Evolutionary conservation across 2,888 invertebrate species (phyloP), one percentile per base, ranked within the genome.

Genomic region (Drosophila putrida): DNA sequence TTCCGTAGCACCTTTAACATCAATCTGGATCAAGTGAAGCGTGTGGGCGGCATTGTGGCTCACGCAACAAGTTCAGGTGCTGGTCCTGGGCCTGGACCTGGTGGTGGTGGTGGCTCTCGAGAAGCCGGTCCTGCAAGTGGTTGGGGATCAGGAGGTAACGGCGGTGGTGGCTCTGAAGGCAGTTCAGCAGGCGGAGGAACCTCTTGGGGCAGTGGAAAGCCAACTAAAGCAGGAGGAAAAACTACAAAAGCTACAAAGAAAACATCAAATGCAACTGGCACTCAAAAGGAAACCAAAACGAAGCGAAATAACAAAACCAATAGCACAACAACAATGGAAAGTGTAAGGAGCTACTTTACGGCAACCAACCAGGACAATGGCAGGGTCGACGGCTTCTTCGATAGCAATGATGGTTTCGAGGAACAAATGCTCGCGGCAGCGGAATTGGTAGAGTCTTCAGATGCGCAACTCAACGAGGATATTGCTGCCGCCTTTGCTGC

Each of bases 1-100:
- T 91, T 93, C 58, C 89, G 91, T 2, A 80, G 90, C 59, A 80
- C 89, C 0, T 92, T 93, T 9, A 85, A 92, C 60, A 91, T 93
- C 20, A 92, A 91, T 77, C 44, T 88, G 35, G 92, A 92, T 28
- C 78, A 79, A 33, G 91, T 93, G 0, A 92, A 91, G 53, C 76
- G 70, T 20, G 80, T 89, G 11, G 92, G 92, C 0, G 73, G 82
- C 11, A 92, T 92, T 68, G 91, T 92, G 0, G 43, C 70, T 4
- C 81, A 80, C 50, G 58, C 66, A 15, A 43, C 39, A 0, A 43
- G 49, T 8, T 47, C 58, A 1, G 62, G 73, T 0, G 47, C 64
- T n/a, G 77, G 65, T 0, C 63, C 68, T 13, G 76, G 80, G 0
- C 83, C 80, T 0, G 80, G 80, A n/a, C 76, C 70, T 0, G 78